phyloP scores from a whole-genome alignment of 1,140 invertebrate species.

The Drosophila kepulauana region DNA sequence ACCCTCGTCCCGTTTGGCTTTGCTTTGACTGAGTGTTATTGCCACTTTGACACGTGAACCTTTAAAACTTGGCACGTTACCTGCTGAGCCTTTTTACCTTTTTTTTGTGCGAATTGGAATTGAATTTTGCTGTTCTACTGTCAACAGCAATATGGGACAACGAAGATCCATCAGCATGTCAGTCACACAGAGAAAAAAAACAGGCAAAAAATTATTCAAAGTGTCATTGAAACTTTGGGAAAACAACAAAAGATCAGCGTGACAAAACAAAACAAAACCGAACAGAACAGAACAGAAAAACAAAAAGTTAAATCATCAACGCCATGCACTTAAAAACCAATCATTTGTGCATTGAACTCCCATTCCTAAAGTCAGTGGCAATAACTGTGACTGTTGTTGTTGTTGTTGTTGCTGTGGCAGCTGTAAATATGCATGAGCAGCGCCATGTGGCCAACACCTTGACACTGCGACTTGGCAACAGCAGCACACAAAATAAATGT shows the following conservation, averaged over 20 bases:
- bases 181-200: background rate
- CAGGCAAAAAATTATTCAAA: slow-evolving; percentile 65
- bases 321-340: slow-evolving; percentile 65
- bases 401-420: slow-evolving; percentile 25
- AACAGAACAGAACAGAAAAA: slow-evolving; percentile 17
- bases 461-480: slow-evolving; percentile 66
- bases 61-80: slow-evolving; percentile 58
- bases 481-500: slow-evolving; percentile 40
- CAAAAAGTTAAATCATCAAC: slow-evolving; percentile 53
- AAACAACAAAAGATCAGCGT: slow-evolving; percentile 31
- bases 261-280: slow-evolving; percentile 24
- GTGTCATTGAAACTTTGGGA: slow-evolving; percentile 63
- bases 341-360: slow-evolving; percentile 75
- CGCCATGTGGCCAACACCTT: slow-evolving; percentile 76
- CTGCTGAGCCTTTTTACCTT: slow-evolving; percentile 6
- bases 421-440: slow-evolving; percentile 58
- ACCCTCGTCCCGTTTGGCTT: slow-evolving; percentile 54
- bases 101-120: slow-evolving; percentile 53
- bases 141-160: slow-evolving; percentile 42
- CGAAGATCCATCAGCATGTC: slow-evolving; percentile 52
- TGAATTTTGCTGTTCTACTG: slow-evolving; percentile 63
- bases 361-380: background rate
- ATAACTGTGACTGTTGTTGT: background rate
- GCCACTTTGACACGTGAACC: slow-evolving; percentile 67
- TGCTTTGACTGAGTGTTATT: slow-evolving; percentile 70